Percentiles rank a stretch among this genome's conserved stretches.
Evolutionary conservation across 2,113 vertebrate species (phyloP).

Genomic region (Ochotona curzoniae): DNA sequence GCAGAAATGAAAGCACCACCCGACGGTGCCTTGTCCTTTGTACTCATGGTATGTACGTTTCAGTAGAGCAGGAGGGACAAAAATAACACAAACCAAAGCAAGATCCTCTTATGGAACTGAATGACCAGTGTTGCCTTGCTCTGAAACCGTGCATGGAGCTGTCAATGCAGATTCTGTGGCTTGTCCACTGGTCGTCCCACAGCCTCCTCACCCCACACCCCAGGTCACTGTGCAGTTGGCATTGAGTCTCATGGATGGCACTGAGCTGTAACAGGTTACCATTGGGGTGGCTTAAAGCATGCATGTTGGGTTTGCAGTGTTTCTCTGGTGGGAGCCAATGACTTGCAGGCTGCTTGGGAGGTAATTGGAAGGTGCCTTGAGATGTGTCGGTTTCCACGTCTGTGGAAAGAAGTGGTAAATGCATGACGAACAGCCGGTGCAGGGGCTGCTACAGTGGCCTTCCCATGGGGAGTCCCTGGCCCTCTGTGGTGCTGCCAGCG

Average conservation of each 20-base stretch:
- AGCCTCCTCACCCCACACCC: neutral
- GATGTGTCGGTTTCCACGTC: neutral
- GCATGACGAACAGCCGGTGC: neutral
- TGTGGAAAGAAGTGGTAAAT: neutral
- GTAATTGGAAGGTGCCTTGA: neutral
- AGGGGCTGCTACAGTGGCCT: neutral
- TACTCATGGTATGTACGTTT: slow-evolving; percentile 73
- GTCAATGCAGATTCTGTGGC: slow-evolving; percentile 7
- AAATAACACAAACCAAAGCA: slow-evolving; percentile 60
- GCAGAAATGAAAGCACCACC: slow-evolving; percentile 68
- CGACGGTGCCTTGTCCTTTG: slow-evolving; percentile 72
- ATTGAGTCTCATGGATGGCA: neutral
- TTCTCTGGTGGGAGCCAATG: neutral
- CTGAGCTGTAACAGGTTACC: neutral
- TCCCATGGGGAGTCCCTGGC: no score
- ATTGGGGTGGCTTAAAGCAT: neutral
- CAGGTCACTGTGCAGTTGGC: neutral
- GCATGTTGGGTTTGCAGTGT: neutral
- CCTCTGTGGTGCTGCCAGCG: neutral
- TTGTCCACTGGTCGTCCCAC: neutral
- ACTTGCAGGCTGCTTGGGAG: neutral
- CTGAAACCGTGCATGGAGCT: neutral
- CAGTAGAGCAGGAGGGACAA: slow-evolving; percentile 54
- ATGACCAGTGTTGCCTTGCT: slow-evolving; percentile 68
- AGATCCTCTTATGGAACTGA: slow-evolving; percentile 77